phyloP scores from a whole-genome alignment of 2,113 vertebrate genomes.

The Romanogobio albipinnatus region DNA sequence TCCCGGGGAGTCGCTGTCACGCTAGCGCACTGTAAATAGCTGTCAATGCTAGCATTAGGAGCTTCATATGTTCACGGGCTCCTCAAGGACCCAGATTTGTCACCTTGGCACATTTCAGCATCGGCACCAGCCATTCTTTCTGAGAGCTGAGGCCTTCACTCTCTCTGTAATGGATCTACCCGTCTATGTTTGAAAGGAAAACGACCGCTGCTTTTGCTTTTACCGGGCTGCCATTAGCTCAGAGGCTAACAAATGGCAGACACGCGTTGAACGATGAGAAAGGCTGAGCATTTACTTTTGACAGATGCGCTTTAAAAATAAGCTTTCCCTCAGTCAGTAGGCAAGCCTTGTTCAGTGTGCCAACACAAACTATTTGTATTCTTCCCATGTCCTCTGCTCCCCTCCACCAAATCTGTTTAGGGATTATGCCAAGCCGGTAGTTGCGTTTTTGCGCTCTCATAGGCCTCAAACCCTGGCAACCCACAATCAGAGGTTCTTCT shows the following conservation, averaged over 20 bases:
- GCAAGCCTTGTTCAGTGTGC: background rate
- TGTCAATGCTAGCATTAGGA: constrained; percentile 58
- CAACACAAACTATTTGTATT: constrained; percentile 12
- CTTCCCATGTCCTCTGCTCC: background rate
- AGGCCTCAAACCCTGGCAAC: constrained; percentile 18
- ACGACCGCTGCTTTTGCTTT: background rate
- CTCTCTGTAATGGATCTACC: constrained; percentile 19
- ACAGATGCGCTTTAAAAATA: constrained; percentile 29
- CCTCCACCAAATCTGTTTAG: constrained; percentile 21
- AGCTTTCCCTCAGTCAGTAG: constrained; percentile 21
- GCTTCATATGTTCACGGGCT: constrained; percentile 53
- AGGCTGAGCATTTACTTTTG: constrained; percentile 5
- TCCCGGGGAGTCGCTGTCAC: constrained; percentile 19
- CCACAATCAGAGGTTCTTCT: constrained; percentile 21
- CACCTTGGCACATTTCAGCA: constrained; percentile 58
- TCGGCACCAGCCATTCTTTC: constrained; percentile 15
- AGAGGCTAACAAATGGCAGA: constrained; percentile 14
- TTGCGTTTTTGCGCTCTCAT: constrained; percentile 27
- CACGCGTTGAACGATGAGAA: background rate
- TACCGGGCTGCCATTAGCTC: background rate
- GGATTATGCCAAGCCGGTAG: constrained; percentile 30
- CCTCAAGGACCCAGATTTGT: constrained; percentile 59
- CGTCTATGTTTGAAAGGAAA: constrained; percentile 16
- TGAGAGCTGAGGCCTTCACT: constrained; percentile 2
- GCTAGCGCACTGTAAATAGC: constrained; percentile 32